Percentiles rank a stretch among this genome's conserved stretches.
phyloP scores from a whole-genome alignment of 1,140 invertebrate genomes.

The Bradynema listronoti region DNA sequence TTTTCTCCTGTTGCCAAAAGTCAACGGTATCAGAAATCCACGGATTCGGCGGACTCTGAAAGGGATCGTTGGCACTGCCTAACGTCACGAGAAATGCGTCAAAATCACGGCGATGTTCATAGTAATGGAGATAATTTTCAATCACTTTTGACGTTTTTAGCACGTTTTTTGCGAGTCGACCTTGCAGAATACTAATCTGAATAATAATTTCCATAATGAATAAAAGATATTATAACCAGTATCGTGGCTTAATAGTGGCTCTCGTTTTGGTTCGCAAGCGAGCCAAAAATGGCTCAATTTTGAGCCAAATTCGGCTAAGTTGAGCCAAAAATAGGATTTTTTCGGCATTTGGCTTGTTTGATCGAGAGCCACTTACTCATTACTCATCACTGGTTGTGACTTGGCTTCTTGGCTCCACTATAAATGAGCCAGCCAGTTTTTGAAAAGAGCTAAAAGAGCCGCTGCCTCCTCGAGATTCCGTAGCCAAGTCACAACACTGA shows the following conservation, averaged over 20 bases:
- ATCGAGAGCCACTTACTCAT: too few relatives aligned
- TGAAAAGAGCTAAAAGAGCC: neutral
- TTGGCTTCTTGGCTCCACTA: too few relatives aligned
- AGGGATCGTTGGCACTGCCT: slow-evolving; percentile 57
- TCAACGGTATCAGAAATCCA: slow-evolving; percentile 92
- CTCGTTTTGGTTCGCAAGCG: too few relatives aligned
- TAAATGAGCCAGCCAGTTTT: too few relatives aligned
- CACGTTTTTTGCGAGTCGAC: slow-evolving; percentile 76
- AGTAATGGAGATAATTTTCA: slow-evolving; percentile 85
- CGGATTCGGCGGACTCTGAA: slow-evolving; percentile 79
- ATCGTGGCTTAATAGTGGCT: too few relatives aligned
- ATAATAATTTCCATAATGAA: too few relatives aligned
- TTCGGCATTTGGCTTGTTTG: too few relatives aligned
- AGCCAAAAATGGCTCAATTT: too few relatives aligned
- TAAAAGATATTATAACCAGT: too few relatives aligned
- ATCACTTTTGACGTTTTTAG: slow-evolving; percentile 93
- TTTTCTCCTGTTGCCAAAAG: slow-evolving; percentile 77
- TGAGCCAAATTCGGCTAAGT: too few relatives aligned
- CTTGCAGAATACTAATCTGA: slow-evolving; percentile 63
- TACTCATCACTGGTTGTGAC: too few relatives aligned
- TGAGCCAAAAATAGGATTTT: too few relatives aligned
- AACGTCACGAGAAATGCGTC: slow-evolving; percentile 81
- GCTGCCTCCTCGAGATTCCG: neutral
- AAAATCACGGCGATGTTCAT: slow-evolving; percentile 91
- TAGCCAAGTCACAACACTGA: slow-evolving; percentile 3